Base-by-base conservation (phyloP, 1,140 invertebrate genomes). In the Limonius californicus region DNA sequence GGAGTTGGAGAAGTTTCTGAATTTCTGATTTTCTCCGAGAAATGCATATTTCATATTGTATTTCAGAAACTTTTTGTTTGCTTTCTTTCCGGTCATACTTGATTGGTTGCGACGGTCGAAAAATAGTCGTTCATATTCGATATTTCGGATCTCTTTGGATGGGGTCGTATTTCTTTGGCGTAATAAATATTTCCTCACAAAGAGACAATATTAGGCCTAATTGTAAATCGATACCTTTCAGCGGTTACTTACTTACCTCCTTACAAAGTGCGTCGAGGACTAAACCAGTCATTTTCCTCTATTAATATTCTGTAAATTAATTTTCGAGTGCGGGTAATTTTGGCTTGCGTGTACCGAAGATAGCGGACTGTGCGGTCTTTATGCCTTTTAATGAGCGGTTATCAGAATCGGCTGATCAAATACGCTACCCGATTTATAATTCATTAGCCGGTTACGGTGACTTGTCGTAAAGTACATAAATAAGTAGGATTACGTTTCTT, bases 171-270 rank as follows among this genome's bases (percentile, higher is more conserved):
- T 12, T 39, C n/a, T 39, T 39, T 9, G 35, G 2, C n/a, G n/a
- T 39, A 39, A 39, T 39, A 39, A 39, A 39, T 39, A 39, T 39
- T 39, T 39, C 35, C 8, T 39, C n/a, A 39, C 35, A 50, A 50
- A 19, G 45, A 50, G 45, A 50, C 45, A 50, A 50, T 50, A 50
- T 50, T 50, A 50, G 53, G 47, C 30, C 66, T 73, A 72, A 73
- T 73, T 73, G 70, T 66, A 64, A 73, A 73, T 73, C 72, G 64
- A 73, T 73, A 73, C 45, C 66, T 73, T 71, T 73, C 72, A 73
- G 64, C 70, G 70, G 70, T 70, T 72, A 69, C 70, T 72, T 68
- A 72, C 71, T 72, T 72, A 69, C 68, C 70, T 73, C 70, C 68
- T 73, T 71, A 68, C 64, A 70, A 70, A 67, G 68, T 68, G 64